Percentiles rank a stretch among this genome's conserved stretches.
These are phyloP conservation scores for Euphonia xanthogaster DNA, from an alignment of 2,797 vertebrate species.

Conservation along the genomic window DNA sequence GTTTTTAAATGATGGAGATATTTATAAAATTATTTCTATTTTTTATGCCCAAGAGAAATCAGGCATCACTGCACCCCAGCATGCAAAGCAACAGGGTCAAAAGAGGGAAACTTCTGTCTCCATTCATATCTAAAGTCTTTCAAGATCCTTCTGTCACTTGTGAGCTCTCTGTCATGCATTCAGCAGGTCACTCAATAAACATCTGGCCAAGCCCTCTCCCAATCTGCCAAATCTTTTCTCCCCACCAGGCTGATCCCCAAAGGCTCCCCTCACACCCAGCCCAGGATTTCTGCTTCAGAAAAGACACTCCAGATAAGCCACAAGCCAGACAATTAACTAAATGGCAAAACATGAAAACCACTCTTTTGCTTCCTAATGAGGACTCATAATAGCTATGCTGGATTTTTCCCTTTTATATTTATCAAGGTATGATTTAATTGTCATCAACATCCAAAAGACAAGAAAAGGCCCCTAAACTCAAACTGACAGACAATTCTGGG, in stretches of 20 bases:
- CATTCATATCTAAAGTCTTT: background rate
- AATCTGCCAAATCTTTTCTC: background rate
- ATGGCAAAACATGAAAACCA: slow-evolving; percentile 54
- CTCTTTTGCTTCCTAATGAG: slow-evolving; percentile 64
- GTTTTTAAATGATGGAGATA: background rate
- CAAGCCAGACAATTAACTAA: slow-evolving; percentile 57
- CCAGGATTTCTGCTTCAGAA: background rate
- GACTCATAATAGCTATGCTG: slow-evolving; percentile 33
- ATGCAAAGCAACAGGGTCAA: background rate
- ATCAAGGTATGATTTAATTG: slow-evolving; percentile 70
- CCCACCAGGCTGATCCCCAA: background rate
- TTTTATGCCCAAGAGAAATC: background rate
- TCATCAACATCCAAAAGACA: slow-evolving; percentile 34
- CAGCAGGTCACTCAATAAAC: background rate
- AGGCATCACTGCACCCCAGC: background rate
- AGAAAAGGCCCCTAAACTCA: background rate
- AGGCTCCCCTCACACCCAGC: background rate
- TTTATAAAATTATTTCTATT: accelerated
- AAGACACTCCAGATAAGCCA: background rate
- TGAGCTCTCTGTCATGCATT: background rate
- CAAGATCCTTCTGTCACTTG: background rate
- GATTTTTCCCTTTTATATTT: slow-evolving; percentile 45
- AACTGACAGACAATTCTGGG: background rate
- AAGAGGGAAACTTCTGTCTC: background rate
- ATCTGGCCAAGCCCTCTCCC: background rate